phyloP scores from a whole-genome alignment of 2,113 vertebrate genomes.

The Chionodraco myersi region DNA sequence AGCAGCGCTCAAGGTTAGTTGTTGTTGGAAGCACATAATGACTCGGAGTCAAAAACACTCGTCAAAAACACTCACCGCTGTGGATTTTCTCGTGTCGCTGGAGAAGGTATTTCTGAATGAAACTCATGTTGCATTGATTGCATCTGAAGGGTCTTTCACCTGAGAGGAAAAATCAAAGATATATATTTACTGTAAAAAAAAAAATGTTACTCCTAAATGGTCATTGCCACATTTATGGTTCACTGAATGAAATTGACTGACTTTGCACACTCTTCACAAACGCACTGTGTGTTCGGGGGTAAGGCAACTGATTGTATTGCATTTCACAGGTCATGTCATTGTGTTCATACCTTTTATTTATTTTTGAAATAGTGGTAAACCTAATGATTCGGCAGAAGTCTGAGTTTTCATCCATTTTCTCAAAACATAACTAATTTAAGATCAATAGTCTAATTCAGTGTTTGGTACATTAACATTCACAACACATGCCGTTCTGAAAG shows the following conservation, averaged over 20 bases:
- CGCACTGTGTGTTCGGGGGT: background rate
- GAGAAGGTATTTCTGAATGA: conserved; percentile 99
- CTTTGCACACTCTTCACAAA: background rate
- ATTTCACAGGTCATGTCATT: background rate
- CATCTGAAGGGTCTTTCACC: conserved; percentile 98
- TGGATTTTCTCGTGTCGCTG: conserved; percentile 99
- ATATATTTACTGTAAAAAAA: background rate
- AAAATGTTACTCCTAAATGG: background rate
- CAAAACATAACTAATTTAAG: background rate
- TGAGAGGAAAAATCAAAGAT: conserved; percentile 49
- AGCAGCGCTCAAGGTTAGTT: conserved; percentile 2
- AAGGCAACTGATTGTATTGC: background rate
- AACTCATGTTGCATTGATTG: conserved; percentile 99
- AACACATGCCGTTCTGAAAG: background rate
- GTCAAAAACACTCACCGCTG: conserved; percentile 83
- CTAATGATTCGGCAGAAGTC: background rate
- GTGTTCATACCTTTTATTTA: no score
- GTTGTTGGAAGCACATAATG: background rate
- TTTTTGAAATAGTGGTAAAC: background rate
- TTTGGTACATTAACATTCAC: background rate
- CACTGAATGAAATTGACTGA: background rate
- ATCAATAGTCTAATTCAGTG: background rate
- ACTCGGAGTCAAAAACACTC: background rate
- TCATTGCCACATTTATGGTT: background rate
- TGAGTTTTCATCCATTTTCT: background rate